Evolutionary conservation across 2,797 vertebrate genomes (phyloP).

Genomic region (Danio kyathit): DNA sequence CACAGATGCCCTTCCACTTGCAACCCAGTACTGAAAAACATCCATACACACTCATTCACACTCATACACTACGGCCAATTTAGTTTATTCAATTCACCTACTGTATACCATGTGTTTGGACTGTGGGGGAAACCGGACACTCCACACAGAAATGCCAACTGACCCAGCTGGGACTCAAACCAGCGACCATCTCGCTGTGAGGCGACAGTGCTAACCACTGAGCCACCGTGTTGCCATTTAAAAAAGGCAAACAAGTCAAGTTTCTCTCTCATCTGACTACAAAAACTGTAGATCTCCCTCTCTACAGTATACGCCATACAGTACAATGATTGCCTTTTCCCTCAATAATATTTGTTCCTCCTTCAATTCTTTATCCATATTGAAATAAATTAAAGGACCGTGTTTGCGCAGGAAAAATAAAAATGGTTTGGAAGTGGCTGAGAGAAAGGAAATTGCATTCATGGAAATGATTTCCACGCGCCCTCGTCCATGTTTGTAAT

Average conservation of each 20-base stretch:
- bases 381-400: constrained; percentile 33
- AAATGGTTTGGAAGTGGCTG: constrained; percentile 43
- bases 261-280: not conserved
- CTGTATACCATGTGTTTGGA: no score
- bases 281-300: not conserved
- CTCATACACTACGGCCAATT: no score
- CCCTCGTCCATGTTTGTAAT: constrained; percentile 61
- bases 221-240: no score
- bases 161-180: no score
- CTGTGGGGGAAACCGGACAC: no score
- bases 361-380: constrained; percentile 31
- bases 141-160: no score
- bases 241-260: not conserved
- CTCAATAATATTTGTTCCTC: constrained; percentile 31
- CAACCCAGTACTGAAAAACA: no score
- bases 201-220: no score
- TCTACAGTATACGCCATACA: not conserved
- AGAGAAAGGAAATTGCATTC: constrained; percentile 51
- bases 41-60: no score
- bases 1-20: no score
- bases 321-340: not conserved
- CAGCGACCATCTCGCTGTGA: no score
- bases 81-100: no score
- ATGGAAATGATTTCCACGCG: constrained; percentile 51
- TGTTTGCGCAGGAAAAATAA: constrained; percentile 40